Conservation (phyloP, 2,888 invertebrate genomes). For the Phalera bucephala region DNA sequence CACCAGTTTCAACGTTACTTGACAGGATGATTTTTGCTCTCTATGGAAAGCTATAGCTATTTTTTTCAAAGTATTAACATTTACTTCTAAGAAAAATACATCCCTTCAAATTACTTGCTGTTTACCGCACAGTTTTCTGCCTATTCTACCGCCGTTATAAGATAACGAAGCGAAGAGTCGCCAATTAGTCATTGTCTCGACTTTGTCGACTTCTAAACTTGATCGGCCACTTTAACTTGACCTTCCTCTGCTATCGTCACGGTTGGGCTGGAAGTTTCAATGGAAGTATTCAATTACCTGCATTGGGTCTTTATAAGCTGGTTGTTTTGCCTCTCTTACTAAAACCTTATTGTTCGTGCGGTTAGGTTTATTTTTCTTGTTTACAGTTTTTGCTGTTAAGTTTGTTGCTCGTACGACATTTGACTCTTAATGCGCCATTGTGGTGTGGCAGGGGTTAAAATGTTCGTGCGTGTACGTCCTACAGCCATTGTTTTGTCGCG, state of each 20-base stretch:
- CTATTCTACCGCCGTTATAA: conserved; percentile 28
- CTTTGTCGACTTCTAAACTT: conserved; percentile 38
- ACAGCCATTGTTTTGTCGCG: conserved; percentile 57
- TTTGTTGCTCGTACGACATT: conserved; percentile 23
- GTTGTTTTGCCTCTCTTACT: conserved; percentile 20
- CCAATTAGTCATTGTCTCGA: conserved; percentile 50
- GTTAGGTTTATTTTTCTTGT: conserved; percentile 34
- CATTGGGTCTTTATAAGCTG: conserved; percentile 27
- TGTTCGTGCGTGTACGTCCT: conserved; percentile 49
- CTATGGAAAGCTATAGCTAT: too few species aligned
- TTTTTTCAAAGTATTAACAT: too few species aligned
- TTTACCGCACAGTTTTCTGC: conserved; percentile 21
- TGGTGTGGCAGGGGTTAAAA: conserved; percentile 38
- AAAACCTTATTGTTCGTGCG: conserved; percentile 30
- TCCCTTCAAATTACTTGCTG: conserved; percentile 22
- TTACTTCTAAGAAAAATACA: conserved; percentile 10
- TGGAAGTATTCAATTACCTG: conserved; percentile 31
- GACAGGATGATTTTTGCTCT: too few species aligned
- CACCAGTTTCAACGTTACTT: too few species aligned
- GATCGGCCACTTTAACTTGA: conserved; percentile 36
- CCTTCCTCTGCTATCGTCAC: conserved; percentile 33
- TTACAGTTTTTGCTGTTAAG: conserved; percentile 22
- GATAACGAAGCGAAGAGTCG: conserved; percentile 33
- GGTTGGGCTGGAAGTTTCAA: conserved; percentile 25
- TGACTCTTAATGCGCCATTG: conserved; percentile 46